phyloP scores from a whole-genome alignment of 2,888 invertebrate genomes.

The Parthenolecanium corni region DNA sequence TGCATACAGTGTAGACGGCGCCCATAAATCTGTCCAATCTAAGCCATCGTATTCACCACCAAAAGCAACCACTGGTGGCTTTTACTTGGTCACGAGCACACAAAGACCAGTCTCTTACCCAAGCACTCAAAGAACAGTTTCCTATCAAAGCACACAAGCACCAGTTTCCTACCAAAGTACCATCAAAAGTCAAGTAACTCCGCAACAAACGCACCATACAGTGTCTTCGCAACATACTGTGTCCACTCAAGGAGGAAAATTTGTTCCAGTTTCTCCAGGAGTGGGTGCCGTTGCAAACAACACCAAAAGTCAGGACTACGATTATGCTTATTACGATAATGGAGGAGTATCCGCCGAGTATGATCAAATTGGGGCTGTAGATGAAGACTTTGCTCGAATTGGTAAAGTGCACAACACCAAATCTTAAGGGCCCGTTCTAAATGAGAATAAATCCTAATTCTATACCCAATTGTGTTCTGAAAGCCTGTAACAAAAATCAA shows the following conservation, averaged over 20 bases:
- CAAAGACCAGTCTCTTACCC: constrained; percentile 2
- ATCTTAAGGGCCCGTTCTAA: too few species aligned
- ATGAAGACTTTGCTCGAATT: constrained; percentile 35
- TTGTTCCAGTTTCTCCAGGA: too few species aligned
- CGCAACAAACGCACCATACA: constrained; percentile 33
- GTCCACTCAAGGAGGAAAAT: too few species aligned
- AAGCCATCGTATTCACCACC: not conserved
- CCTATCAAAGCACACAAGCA: constrained; percentile 35
- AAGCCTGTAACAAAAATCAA: too few species aligned
- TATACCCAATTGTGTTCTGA: too few species aligned
- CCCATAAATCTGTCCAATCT: not conserved
- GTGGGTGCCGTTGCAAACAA: too few species aligned
- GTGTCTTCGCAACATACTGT: constrained; percentile 35
- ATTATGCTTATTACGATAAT: constrained; percentile 75
- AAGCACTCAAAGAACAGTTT: constrained; percentile 35
- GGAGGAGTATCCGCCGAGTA: constrained; percentile 40
- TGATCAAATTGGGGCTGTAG: constrained; percentile 39
- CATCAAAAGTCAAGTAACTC: not conserved
- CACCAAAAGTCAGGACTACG: constrained; percentile 46
- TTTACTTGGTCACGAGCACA: not conserved
- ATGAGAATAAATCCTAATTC: too few species aligned
- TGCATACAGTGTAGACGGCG: constrained; percentile 25
- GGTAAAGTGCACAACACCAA: constrained; percentile 8
- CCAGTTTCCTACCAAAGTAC: constrained; percentile 22
- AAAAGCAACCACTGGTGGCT: not conserved